A percentile compares a stretch with the other conserved stretches of the same genome.
Evolutionary conservation across 1,140 invertebrate genomes (phyloP).

Genomic region (Caenorhabditis latens): DNA sequence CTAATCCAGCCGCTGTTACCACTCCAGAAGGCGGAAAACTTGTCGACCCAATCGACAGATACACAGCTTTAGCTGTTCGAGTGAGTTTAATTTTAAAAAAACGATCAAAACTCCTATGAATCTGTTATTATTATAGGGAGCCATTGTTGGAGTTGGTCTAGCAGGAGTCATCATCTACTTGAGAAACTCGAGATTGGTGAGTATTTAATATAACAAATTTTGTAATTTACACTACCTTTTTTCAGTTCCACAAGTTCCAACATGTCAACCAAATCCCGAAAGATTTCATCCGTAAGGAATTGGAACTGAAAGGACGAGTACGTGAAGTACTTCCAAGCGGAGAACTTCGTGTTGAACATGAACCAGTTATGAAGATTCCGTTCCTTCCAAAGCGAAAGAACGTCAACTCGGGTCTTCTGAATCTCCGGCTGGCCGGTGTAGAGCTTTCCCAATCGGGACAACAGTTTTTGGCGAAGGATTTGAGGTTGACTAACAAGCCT

Average conservation of each 20-base stretch:
- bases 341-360: constrained; percentile 71
- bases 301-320: constrained; percentile 72
- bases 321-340: constrained; percentile 70
- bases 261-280: constrained; percentile 75
- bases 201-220: neutral
- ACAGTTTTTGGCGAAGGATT: constrained; percentile 73
- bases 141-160: constrained; percentile 72
- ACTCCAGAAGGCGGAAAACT: constrained; percentile 42
- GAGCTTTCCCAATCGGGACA: constrained; percentile 73
- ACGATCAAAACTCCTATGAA: neutral
- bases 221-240: neutral
- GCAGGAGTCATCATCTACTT: constrained; percentile 69
- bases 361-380: constrained; percentile 71
- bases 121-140: constrained; percentile 65
- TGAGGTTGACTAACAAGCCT: constrained; percentile 69
- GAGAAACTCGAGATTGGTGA: constrained; percentile 72
- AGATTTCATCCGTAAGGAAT: constrained; percentile 74
- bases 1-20: constrained; percentile 28
- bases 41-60: constrained; percentile 68
- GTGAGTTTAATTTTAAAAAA: constrained; percentile 57
- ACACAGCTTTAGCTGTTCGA: constrained; percentile 65
- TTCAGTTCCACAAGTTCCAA: constrained; percentile 73
- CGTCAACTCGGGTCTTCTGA: constrained; percentile 67
- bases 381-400: constrained; percentile 60
- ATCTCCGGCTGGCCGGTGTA: constrained; percentile 73